These are phyloP conservation scores for Drosophila micromelanica DNA, from an alignment of 1,140 invertebrate genomes.

Conservation along the genomic window DNA sequence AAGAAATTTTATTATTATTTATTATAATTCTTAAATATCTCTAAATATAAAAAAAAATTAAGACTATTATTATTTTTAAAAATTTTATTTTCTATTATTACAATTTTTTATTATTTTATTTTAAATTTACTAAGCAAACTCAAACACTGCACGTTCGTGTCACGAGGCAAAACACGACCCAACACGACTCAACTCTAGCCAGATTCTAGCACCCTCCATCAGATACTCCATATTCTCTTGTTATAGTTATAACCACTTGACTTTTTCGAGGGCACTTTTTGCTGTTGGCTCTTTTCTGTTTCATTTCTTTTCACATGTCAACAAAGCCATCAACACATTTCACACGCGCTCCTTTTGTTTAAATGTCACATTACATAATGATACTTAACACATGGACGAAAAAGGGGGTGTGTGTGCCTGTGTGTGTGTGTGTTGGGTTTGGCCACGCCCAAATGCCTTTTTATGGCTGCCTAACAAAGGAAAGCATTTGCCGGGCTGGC, in stretches of 20 bases:
- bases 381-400: conserved; percentile 61
- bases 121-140: no score
- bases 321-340: conserved; percentile 56
- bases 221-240: conserved; percentile 2
- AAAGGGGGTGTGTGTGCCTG: neutral
- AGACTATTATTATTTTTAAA: no score
- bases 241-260: conserved; percentile 64
- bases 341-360: conserved; percentile 60
- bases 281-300: conserved; percentile 24
- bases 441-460: conserved; percentile 47
- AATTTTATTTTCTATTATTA: no score
- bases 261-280: conserved; percentile 39
- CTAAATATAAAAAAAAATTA: no score
- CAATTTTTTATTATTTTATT: no score
- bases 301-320: conserved; percentile 57
- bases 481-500: conserved; percentile 35
- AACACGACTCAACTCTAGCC: neutral
- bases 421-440: conserved; percentile 1
- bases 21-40: no score
- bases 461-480: conserved; percentile 50
- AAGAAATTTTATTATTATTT: no score
- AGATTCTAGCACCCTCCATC: neutral
- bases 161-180: no score
- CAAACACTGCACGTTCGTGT: no score
- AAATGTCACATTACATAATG: conserved; percentile 77